phyloP scores from a whole-genome alignment of 2,888 invertebrate species.

The Ormyrus rosae region DNA sequence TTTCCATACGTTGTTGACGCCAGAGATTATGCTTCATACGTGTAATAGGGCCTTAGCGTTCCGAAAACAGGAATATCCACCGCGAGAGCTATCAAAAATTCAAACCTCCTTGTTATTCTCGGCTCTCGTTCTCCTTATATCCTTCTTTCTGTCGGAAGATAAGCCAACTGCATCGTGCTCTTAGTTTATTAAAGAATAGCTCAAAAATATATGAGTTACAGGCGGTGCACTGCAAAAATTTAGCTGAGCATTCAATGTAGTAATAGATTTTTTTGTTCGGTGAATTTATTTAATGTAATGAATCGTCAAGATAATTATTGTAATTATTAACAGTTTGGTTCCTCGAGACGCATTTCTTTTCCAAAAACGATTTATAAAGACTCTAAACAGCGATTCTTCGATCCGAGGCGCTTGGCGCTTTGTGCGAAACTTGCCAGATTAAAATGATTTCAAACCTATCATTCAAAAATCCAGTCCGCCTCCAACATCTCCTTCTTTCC shows the following conservation, averaged over 20 bases:
- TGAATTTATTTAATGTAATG: too few relatives aligned
- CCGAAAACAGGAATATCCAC: background rate
- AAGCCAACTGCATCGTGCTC: too few relatives aligned
- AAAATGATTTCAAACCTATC: conserved; percentile 31
- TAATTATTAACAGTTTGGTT: too few relatives aligned
- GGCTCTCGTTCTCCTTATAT: too few relatives aligned
- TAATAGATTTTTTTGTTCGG: too few relatives aligned
- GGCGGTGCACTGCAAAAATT: too few relatives aligned
- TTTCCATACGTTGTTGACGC: conserved; percentile 14
- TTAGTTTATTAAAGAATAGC: too few relatives aligned
- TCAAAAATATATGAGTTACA: too few relatives aligned
- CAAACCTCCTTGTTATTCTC: background rate
- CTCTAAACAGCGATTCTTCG: background rate
- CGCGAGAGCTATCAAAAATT: background rate
- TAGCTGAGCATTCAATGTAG: too few relatives aligned
- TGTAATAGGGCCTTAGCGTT: background rate
- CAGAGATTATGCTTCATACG: conserved; percentile 21
- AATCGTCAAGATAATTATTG: too few relatives aligned
- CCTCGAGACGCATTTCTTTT: too few relatives aligned
- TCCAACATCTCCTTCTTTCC: background rate
- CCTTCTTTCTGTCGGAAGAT: background rate
- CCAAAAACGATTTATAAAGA: too few relatives aligned
- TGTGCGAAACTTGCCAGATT: conserved; percentile 26
- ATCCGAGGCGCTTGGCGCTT: background rate
- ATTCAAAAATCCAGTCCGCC: background rate